These are phyloP conservation scores for Centropus unirufus DNA, from an alignment of 2,113 vertebrate species.

Conservation along the genomic window DNA sequence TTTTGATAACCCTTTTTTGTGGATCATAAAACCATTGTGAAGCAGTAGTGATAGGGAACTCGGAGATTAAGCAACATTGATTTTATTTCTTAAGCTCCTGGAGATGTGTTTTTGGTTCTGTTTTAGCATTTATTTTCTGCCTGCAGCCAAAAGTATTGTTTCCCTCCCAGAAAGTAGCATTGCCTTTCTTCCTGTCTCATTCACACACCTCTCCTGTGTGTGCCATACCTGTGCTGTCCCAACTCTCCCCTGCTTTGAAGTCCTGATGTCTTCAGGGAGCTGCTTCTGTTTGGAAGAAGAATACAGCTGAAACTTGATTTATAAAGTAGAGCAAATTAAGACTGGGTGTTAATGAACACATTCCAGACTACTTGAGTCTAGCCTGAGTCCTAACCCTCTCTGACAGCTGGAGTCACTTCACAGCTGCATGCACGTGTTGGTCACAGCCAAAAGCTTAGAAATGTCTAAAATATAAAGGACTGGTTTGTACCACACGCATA, in stretches of 20 bases:
- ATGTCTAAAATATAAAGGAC: neutral
- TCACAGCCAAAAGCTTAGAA: neutral
- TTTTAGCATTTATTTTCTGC: neutral
- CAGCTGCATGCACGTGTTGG: neutral
- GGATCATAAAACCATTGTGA: neutral
- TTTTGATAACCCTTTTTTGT: neutral
- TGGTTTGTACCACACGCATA: fast-evolving
- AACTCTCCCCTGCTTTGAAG: neutral
- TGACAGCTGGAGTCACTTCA: neutral
- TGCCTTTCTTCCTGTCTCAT: neutral
- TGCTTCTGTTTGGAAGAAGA: neutral
- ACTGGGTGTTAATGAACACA: neutral
- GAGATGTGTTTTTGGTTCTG: neutral
- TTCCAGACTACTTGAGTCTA: neutral
- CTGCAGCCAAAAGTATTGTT: neutral
- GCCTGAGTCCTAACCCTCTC: neutral
- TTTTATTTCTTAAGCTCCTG: neutral
- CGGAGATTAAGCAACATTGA: neutral
- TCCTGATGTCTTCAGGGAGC: neutral
- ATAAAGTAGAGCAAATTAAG: neutral
- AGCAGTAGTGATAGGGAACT: neutral
- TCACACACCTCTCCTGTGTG: fast-evolving
- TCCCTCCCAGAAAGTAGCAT: neutral
- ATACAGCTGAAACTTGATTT: neutral
- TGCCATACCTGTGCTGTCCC: neutral